Conservation (phyloP, 2,113 vertebrate genomes). For the Toxotes chatareus region DNA sequence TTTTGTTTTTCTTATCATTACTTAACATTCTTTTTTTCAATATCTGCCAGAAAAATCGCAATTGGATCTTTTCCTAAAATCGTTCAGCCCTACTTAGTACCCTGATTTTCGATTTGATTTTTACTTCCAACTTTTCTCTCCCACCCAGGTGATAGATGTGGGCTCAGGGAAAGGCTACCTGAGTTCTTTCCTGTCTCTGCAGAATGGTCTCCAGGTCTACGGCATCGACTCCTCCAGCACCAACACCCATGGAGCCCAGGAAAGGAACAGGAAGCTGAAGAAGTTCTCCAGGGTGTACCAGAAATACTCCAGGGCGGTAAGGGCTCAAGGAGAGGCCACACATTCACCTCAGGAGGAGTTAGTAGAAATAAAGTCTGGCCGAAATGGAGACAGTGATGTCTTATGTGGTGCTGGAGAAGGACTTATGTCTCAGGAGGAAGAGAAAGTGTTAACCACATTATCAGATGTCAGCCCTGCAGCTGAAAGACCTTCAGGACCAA, state of each 20-base stretch:
- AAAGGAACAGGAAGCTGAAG: slow-evolving; percentile 96
- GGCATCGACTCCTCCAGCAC: slow-evolving; percentile 95
- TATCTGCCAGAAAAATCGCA: too few species aligned
- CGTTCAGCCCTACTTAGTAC: too few species aligned
- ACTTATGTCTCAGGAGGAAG: slow-evolving; percentile 27
- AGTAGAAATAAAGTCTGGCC: background rate
- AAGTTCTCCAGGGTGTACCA: slow-evolving; percentile 91
- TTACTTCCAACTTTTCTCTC: background rate
- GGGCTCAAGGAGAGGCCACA: background rate
- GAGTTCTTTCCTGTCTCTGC: slow-evolving; percentile 95
- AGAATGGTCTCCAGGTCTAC: slow-evolving; percentile 91
- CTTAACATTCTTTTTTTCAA: too few species aligned
- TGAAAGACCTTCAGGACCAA: slow-evolving; percentile 28
- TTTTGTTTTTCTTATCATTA: too few species aligned
- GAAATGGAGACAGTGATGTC: background rate
- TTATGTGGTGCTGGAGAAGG: background rate
- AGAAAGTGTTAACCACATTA: background rate
- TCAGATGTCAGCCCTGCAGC: slow-evolving; percentile 11
- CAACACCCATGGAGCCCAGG: slow-evolving; percentile 92
- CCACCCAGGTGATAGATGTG: slow-evolving; percentile 91
- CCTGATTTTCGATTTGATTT: background rate
- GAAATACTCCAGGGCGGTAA: slow-evolving; percentile 49
- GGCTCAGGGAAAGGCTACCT: slow-evolving; percentile 98
- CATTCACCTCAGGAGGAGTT: slow-evolving; percentile 13
- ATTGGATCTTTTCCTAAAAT: too few species aligned